A percentile compares a stretch with the other conserved stretches of the same genome.
Conservation (phyloP, 2,888 invertebrate genomes). For the Ennomos erosarius region DNA sequence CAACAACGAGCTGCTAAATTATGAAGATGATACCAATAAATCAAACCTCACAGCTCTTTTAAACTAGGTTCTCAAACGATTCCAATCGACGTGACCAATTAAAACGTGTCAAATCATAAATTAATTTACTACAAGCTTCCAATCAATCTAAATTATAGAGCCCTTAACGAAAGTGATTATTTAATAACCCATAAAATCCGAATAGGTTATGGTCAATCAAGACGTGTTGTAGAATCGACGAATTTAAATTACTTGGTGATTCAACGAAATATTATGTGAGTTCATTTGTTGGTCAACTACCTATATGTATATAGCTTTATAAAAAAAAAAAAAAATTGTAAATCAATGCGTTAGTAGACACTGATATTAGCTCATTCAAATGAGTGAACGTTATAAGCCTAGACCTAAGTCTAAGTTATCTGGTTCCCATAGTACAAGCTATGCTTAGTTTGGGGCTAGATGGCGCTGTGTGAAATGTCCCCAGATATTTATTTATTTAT, state of each 20-base stretch:
- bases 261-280: conserved; percentile 31
- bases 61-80: conserved; percentile 19
- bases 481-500: no score
- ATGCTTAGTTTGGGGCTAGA: no score
- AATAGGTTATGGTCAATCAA: conserved; percentile 53
- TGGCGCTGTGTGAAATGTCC: no score
- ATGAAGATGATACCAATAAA: conserved; percentile 5
- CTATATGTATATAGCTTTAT: no score
- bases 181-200: conserved; percentile 42
- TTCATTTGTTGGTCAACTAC: no score
- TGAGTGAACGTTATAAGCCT: no score
- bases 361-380: no score
- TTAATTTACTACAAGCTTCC: conserved; percentile 30
- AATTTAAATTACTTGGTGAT: conserved; percentile 23
- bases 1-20: not conserved
- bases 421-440: no score
- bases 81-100: conserved; percentile 17
- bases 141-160: conserved; percentile 25
- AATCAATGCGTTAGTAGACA: no score
- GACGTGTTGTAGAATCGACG: conserved; percentile 39
- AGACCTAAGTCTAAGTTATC: no score
- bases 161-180: conserved; percentile 33
- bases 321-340: no score
- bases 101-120: conserved; percentile 27
- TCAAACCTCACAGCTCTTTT: conserved; percentile 3